Evolutionary conservation across 2,797 vertebrate species (phyloP), one percentile per base, ranked within the genome.

Genomic region (Poeciliopsis infans): DNA sequence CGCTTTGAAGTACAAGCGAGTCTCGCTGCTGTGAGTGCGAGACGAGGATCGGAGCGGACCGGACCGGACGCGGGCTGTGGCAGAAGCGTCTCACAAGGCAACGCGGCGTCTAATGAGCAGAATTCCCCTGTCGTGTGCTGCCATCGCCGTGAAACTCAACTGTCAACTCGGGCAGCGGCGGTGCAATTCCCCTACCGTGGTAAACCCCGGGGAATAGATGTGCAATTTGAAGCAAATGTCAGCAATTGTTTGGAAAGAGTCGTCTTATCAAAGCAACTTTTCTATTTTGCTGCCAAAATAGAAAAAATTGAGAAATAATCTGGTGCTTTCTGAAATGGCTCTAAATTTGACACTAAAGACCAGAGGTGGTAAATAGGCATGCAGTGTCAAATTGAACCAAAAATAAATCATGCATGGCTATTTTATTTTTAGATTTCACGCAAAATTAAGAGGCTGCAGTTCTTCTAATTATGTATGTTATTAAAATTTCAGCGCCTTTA

Each of bases 101-200:
- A 6, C 79, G 89, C 2, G 82, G 87, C 88, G 77, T 77, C 46
- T 55, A 79, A 39, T 1, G 11, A 20, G 80, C 70, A 81, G 84
- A 94, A 92, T 84, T 89, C 71, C 88, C 89, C 87, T 18, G 0
- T 0, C 13, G 3, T 51, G 13, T 20, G 1, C 13, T 28, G 1
- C 36, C 15, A 0, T 73, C 61, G 72, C 64, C 77, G 46, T 77
- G 12, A 53, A 51, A 80, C 20, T 59, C 46, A 66, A 53, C 66
- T 23, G 47, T 18, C 8, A 4, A 51, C 13, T 46, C 80, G 28
- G 31, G 72, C 73, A 51, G n/a, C 41, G 57, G 31, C 28, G 0
- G 13, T 66, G 39, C 23, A 72, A 45, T 64, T 36, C 49, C 46
- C 13, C 5, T 6, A 36, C 7, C 25, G 47, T 36, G 75, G 61